Conservation (phyloP, 2,888 invertebrate genomes). For the Gymnocheta viridis region DNA sequence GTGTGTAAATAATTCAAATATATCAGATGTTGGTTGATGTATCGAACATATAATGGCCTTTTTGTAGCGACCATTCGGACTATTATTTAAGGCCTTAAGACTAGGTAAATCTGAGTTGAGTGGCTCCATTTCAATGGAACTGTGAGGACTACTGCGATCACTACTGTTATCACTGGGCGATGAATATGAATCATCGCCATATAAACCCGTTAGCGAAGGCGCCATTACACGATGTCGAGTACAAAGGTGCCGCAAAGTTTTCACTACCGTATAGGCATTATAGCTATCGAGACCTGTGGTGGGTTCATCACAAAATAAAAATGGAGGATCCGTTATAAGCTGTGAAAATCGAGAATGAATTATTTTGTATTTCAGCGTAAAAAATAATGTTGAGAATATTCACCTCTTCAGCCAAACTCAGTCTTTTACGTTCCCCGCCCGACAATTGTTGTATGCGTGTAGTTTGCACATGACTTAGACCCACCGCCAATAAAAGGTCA, state of each 20-base stretch:
- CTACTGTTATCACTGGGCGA: constrained; percentile 73
- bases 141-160: constrained; percentile 62
- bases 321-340: constrained; percentile 93
- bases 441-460: constrained; percentile 90
- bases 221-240: constrained; percentile 81
- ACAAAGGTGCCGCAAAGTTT: constrained; percentile 85
- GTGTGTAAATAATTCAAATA: constrained; percentile 91
- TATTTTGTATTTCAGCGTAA: not conserved
- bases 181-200: constrained; percentile 76
- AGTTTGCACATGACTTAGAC: constrained; percentile 87
- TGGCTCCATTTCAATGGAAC: constrained; percentile 79
- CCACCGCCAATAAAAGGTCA: constrained; percentile 84
- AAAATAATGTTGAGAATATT: not conserved
- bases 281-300: constrained; percentile 96
- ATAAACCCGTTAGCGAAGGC: constrained; percentile 75
- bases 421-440: constrained; percentile 93
- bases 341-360: constrained; percentile 76
- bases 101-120: constrained; percentile 74
- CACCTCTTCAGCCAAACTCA: constrained; percentile 94
- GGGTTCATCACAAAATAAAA: constrained; percentile 96
- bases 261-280: constrained; percentile 91
- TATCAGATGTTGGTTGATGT: constrained; percentile 94
- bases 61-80: constrained; percentile 74
- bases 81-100: constrained; percentile 74
- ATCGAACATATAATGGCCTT: constrained; percentile 93